Conservation (phyloP, 2,888 invertebrate genomes). For the Philereme transversata region DNA sequence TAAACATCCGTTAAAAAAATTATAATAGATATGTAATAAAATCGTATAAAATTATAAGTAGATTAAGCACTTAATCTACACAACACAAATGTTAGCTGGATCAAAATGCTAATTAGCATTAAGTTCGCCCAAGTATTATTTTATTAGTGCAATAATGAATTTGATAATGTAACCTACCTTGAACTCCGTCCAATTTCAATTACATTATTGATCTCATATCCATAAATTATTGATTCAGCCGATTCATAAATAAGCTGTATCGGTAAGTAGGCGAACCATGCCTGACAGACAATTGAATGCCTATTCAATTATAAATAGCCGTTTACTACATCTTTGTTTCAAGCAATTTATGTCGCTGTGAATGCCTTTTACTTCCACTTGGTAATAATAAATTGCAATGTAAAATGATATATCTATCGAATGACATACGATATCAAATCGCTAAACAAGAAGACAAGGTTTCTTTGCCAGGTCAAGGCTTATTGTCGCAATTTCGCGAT, state of each 20-base stretch:
- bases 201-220: no score
- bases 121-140: no score
- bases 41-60: no score
- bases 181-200: no score
- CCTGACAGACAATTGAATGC: slow-evolving; percentile 14
- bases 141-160: no score
- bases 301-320: slow-evolving; percentile 11
- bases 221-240: neutral
- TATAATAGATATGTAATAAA: no score
- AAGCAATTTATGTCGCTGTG: slow-evolving; percentile 12
- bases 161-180: no score
- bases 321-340: slow-evolving; percentile 10
- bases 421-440: neutral
- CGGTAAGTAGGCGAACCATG: neutral
- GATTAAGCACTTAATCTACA: no score
- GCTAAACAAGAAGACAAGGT: neutral
- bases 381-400: neutral
- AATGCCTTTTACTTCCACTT: slow-evolving; percentile 8
- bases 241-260: neutral
- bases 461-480: neutral
- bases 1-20: no score
- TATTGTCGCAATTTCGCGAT: neutral
- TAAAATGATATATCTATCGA: neutral
- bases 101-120: no score
- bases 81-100: no score